Evolutionary conservation across 2,113 vertebrate species (phyloP).

Genomic region (Orycteropus afer): DNA sequence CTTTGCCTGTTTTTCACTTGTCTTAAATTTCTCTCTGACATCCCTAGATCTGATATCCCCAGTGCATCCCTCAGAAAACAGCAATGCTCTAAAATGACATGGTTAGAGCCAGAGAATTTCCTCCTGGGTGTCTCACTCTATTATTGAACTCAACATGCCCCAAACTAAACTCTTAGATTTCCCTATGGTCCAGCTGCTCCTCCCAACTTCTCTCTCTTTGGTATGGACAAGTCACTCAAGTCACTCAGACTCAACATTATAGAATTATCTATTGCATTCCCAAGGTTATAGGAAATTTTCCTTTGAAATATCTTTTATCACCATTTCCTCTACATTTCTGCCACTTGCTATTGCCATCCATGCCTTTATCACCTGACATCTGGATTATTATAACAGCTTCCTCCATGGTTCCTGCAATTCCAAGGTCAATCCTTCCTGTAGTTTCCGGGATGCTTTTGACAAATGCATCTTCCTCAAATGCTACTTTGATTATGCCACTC

Average conservation of each 20-base stretch:
- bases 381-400: not conserved
- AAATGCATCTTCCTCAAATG: not conserved
- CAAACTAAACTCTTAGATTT: not conserved
- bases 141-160: not conserved
- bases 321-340: not conserved
- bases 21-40: not conserved
- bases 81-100: not conserved
- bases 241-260: not conserved
- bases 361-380: not conserved
- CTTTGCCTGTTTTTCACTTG: not conserved
- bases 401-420: not conserved
- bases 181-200: not conserved
- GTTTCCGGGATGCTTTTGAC: not conserved
- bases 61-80: not conserved
- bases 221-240: not conserved
- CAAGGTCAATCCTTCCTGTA: not conserved
- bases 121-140: not conserved
- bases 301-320: not conserved
- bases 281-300: not conserved
- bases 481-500: not conserved
- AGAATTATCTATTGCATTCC: not conserved
- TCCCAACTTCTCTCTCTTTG: not conserved
- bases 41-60: not conserved
- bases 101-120: not conserved
- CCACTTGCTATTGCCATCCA: too few relatives aligned